Evolutionary conservation across 1,140 invertebrate species (phyloP).

Genomic region (Chionoecetes opilio): DNA sequence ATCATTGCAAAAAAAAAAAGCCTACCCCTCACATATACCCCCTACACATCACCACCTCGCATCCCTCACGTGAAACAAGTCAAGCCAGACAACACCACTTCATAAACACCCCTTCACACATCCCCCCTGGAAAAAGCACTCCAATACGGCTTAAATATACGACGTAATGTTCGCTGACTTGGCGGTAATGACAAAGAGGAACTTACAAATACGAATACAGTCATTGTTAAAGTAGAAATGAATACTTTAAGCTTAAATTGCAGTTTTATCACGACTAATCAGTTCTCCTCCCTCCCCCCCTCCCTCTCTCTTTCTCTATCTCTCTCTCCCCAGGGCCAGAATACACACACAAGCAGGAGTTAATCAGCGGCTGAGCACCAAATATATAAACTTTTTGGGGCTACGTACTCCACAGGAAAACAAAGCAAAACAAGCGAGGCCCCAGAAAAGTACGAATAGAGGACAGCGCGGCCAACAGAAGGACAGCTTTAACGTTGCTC

Average conservation of each 20-base stretch:
- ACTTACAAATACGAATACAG: neutral
- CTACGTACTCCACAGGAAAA: neutral
- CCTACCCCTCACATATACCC: neutral
- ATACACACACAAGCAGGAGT: neutral
- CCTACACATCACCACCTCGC: neutral
- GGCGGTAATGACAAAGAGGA: slow-evolving; percentile 1
- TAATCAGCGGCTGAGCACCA: neutral
- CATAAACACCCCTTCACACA: neutral
- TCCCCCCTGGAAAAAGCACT: neutral
- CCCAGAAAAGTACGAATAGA: neutral
- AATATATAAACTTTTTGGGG: neutral
- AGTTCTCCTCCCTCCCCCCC: neutral
- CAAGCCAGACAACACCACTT: neutral
- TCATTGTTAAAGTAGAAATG: neutral
- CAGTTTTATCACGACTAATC: neutral
- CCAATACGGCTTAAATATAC: neutral
- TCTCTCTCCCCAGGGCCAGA: no score
- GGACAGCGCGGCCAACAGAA: neutral
- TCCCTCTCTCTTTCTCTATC: neutral
- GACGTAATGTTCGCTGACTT: neutral
- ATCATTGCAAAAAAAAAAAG: neutral
- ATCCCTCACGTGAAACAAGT: neutral
- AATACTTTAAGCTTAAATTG: neutral
- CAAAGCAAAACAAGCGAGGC: neutral
- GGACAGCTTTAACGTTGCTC: slow-evolving; percentile 18